Base-by-base conservation (phyloP, 2,888 invertebrate genomes). In the Trissolcus japonicus region DNA sequence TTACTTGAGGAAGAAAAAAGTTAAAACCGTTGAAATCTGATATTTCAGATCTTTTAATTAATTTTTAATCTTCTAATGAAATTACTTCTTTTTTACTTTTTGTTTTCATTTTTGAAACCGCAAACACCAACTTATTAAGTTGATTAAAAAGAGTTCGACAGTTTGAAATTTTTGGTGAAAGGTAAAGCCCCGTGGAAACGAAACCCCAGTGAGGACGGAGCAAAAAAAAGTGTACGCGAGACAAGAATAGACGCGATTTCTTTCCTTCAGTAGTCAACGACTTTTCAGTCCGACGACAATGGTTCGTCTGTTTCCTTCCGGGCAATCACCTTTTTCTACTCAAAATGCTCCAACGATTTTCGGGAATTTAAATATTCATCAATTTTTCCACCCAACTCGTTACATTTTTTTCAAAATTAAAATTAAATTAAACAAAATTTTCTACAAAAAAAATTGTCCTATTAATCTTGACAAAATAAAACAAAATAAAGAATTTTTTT, bases 211-310 rank as follows among this genome's bases (percentile, higher is more conserved):
- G 14, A 1, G 1, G 48, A 14, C 16, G 16, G 21, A 9, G 51
- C 19, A 2, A 16, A 19, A 51, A 51, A 51, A 51, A 51, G 16
- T 19, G 48, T 14, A 48, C 14, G 53, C 16, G 46, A 29, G 51
- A 51, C 51, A 29, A 51, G 40, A 61, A 61, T 40, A 61, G 35
- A 51, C 11, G 61, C 40, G 40, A 46, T 40, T 40, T 51, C 50
- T 61, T 51, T 50, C 40, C 40, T 60, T 11, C 48, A 61, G 61
- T 61, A 61, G 61, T 61, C 19, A 11, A 16, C 25, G 16, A 35
- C 61, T 61, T 51, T 61, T 61, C 16, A 51, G 61, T 61, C 61
- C 40, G 61, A 61, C 61, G 35, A 60, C 40, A 61, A 50, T 61
- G 14, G 50, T 4, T 19, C 50, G 35, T 61, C 21, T 19, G 17